Evolutionary conservation across 2,797 vertebrate species (phyloP).

Genomic region (Neomorphus geoffroyi): DNA sequence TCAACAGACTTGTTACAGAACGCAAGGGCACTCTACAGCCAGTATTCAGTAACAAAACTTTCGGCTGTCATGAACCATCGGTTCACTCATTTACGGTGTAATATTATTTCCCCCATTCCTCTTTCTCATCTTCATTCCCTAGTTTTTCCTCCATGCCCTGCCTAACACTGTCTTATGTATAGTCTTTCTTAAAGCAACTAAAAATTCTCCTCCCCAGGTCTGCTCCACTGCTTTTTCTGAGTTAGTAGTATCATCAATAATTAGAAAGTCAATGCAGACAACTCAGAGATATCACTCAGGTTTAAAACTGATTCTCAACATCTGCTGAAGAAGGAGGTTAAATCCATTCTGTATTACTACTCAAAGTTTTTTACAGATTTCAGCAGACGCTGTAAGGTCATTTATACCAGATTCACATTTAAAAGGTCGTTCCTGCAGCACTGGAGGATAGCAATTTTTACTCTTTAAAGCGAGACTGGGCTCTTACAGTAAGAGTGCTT

Average conservation of each 20-base stretch:
- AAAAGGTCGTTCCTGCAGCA: neutral
- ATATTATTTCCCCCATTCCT: neutral
- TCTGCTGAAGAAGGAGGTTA: neutral
- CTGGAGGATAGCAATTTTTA: neutral
- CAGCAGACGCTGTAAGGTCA: neutral
- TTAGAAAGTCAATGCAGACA: neutral
- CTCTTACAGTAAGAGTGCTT: neutral
- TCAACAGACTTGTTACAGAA: neutral
- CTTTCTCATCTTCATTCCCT: neutral
- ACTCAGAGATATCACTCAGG: neutral
- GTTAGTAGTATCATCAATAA: neutral
- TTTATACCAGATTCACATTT: neutral
- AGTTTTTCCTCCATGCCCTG: neutral
- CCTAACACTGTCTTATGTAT: neutral
- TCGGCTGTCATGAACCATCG: neutral
- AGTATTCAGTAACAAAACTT: neutral
- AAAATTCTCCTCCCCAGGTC: neutral
- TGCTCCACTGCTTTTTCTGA: neutral
- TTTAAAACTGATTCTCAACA: neutral
- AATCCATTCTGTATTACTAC: neutral
- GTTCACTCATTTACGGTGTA: neutral
- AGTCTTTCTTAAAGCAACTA: neutral
- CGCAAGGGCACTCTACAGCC: rapidly evolving
- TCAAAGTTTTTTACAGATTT: neutral
- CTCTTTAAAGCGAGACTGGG: neutral